phyloP scores from a whole-genome alignment of 1,140 invertebrate genomes.

The Lasioglossum albipes region DNA sequence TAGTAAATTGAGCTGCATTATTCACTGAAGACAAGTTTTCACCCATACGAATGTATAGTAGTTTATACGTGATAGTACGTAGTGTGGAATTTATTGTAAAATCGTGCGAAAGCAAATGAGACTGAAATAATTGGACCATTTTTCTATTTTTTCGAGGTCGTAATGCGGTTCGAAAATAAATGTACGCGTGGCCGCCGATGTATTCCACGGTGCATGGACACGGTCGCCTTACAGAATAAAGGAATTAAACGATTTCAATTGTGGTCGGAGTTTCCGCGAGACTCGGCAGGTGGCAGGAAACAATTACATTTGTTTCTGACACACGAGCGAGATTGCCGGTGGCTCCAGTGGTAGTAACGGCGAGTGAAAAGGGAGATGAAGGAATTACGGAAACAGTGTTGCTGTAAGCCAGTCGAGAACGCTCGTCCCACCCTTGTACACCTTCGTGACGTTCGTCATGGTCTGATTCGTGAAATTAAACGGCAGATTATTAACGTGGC shows the following conservation, averaged over 20 bases:
- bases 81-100: too few relatives aligned
- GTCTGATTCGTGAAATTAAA: conserved; percentile 37
- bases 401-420: background rate
- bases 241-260: conserved; percentile 4
- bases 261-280: background rate
- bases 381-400: conserved; percentile 18
- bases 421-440: too few relatives aligned
- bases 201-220: background rate
- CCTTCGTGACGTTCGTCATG: conserved; percentile 20
- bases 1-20: too few relatives aligned
- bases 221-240: background rate
- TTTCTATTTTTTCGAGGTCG: too few relatives aligned
- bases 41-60: too few relatives aligned
- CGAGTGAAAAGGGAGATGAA: background rate
- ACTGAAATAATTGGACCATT: too few relatives aligned
- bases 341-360: background rate
- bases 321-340: conserved; percentile 3
- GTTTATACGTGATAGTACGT: too few relatives aligned
- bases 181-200: too few relatives aligned
- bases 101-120: too few relatives aligned
- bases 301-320: conserved; percentile 9
- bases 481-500: conserved; percentile 23
- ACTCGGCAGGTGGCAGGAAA: background rate
- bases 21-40: too few relatives aligned
- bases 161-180: too few relatives aligned